A percentile compares a stretch with the other conserved stretches of the same genome.
Evolutionary conservation across 1,140 invertebrate species (phyloP).

Genomic region (Bombus superbus): DNA sequence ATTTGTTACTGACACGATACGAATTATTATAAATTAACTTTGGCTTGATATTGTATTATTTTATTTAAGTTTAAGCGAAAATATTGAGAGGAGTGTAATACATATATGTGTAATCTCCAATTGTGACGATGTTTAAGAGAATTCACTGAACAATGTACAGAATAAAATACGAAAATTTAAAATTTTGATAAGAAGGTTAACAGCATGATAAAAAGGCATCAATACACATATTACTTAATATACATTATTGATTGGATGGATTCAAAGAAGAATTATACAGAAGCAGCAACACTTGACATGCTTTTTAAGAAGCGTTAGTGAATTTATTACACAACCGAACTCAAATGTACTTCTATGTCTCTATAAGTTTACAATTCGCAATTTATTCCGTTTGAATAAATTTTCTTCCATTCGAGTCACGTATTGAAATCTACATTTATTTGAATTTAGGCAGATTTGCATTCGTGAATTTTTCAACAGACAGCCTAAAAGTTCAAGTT

Average conservation of each 20-base stretch:
- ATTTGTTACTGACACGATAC: no score
- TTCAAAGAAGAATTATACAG: not conserved
- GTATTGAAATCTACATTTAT: not conserved
- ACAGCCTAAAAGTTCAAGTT: not conserved
- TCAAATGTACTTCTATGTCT: not conserved
- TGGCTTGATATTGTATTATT: no score
- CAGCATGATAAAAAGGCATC: no score
- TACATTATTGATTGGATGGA: not conserved
- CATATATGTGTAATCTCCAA: no score
- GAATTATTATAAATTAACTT: no score
- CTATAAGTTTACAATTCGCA: no score
- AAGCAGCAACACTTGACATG: not conserved
- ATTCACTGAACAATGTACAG: no score
- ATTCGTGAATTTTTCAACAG: not conserved
- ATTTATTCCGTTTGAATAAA: not conserved
- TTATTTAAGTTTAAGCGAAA: no score
- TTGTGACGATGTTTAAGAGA: no score
- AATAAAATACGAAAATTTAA: no score
- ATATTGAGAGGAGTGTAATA: no score
- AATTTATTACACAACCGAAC: not conserved
- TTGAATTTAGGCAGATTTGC: not conserved
- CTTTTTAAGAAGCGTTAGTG: not conserved
- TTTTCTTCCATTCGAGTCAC: not conserved
- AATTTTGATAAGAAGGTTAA: no score
- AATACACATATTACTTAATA: not conserved